Conservation (phyloP, 1,140 invertebrate genomes). For the Zaprionus nigranus region DNA sequence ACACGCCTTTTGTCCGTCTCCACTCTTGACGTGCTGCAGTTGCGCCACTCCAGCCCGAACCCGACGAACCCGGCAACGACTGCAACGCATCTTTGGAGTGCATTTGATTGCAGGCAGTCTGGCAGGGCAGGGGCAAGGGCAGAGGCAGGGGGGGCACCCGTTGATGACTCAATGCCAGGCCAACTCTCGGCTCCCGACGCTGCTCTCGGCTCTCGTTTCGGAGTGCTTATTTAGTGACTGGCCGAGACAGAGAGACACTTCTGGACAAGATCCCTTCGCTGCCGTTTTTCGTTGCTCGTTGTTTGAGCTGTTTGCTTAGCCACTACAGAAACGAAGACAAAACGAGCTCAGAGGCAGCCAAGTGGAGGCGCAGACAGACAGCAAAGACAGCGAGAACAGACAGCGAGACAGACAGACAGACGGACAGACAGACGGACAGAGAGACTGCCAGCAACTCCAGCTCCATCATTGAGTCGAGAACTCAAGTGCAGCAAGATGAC, state of each 20-base stretch:
- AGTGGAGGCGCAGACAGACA: slow-evolving; percentile 10
- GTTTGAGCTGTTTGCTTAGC: slow-evolving; percentile 76
- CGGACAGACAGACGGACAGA: not conserved
- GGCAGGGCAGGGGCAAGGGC: not conserved
- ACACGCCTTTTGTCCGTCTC: slow-evolving; percentile 73
- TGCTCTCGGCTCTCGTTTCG: slow-evolving; percentile 32
- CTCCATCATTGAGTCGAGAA: slow-evolving; percentile 17
- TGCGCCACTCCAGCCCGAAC: not conserved
- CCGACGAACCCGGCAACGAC: slow-evolving; percentile 14
- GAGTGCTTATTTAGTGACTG: slow-evolving; percentile 82
- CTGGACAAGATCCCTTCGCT: slow-evolving; percentile 42
- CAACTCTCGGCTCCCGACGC: slow-evolving; percentile 43
- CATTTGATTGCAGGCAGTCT: slow-evolving; percentile 65
- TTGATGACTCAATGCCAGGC: slow-evolving; percentile 51
- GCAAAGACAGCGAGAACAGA: not conserved
- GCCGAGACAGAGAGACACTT: slow-evolving; percentile 65
- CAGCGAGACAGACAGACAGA: not conserved
- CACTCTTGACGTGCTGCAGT: not conserved
- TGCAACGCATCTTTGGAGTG: slow-evolving; percentile 47
- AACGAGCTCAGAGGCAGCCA: slow-evolving; percentile 45
- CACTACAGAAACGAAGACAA: slow-evolving; percentile 69
- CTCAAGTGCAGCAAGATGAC: slow-evolving; percentile 79
- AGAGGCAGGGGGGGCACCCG: slow-evolving; percentile 5
- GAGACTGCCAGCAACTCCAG: slow-evolving; percentile 28
- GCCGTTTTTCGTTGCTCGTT: slow-evolving; percentile 39